These are phyloP conservation scores for Melanostoma mellinum DNA, from an alignment of 2,888 invertebrate genomes.

Conservation along the genomic window DNA sequence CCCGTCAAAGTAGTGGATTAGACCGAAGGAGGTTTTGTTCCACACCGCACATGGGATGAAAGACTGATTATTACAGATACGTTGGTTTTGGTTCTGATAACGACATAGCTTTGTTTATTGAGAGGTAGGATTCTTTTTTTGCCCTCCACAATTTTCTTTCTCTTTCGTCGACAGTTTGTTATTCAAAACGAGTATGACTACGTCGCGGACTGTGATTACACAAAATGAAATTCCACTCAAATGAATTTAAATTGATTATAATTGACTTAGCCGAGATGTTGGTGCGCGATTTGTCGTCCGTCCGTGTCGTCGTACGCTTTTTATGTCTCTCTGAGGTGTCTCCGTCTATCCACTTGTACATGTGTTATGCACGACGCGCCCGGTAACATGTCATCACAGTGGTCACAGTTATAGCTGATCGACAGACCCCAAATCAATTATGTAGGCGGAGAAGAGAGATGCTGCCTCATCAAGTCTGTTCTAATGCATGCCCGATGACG, in stretches of 20 bases:
- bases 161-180: slow-evolving; percentile 51
- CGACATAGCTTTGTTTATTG: no score
- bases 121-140: no score
- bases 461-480: not conserved
- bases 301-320: slow-evolving; percentile 58
- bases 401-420: not conserved
- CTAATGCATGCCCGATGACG: not conserved
- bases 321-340: slow-evolving; percentile 57
- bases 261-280: slow-evolving; percentile 69
- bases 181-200: slow-evolving; percentile 57
- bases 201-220: slow-evolving; percentile 62
- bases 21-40: not conserved
- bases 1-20: slow-evolving; percentile 2
- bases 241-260: slow-evolving; percentile 72
- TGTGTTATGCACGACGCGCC: slow-evolving; percentile 37
- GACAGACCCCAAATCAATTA: slow-evolving; percentile 5
- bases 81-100: no score
- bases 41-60: no score
- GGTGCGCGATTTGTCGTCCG: slow-evolving; percentile 61
- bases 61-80: no score
- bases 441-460: slow-evolving; percentile 5
- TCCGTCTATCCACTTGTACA: slow-evolving; percentile 6
- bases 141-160: not conserved
- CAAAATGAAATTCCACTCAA: slow-evolving; percentile 65
- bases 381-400: slow-evolving; percentile 20